Percentiles rank a stretch among this genome's conserved stretches.
Conservation (phyloP, 2,888 invertebrate species). For the Branchipolynoe longqiensis region DNA sequence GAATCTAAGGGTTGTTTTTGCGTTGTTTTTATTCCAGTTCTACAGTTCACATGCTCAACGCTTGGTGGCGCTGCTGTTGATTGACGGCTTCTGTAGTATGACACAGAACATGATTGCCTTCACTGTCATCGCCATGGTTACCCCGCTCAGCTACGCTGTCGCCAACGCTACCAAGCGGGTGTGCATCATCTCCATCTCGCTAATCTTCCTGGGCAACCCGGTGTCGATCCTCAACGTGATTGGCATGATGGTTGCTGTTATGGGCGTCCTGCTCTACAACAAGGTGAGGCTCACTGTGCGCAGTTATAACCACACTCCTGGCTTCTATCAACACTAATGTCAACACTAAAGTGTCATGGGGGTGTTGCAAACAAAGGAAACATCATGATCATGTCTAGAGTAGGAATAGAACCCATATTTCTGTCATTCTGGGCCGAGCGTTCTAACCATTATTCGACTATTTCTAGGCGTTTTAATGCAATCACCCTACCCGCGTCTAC, state of each 20-base stretch:
- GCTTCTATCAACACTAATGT: too few relatives aligned
- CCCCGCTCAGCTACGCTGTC: constrained; percentile 97
- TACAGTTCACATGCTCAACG: constrained; percentile 72
- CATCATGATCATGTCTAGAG: not conserved
- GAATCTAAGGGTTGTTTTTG: not conserved
- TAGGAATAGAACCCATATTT: not conserved
- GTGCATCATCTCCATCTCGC: constrained; percentile 91
- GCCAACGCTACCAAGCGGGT: constrained; percentile 97
- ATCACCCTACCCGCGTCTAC: too few relatives aligned
- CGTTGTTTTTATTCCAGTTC: too few relatives aligned
- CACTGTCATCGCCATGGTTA: constrained; percentile 92
- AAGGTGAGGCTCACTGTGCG: constrained; percentile 83
- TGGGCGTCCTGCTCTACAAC: constrained; percentile 95
- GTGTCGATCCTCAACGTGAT: constrained; percentile 92
- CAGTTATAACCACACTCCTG: too few relatives aligned
- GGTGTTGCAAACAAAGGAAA: not conserved
- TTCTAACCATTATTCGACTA: not conserved
- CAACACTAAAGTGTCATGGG: too few relatives aligned
- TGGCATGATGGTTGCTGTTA: constrained; percentile 94
- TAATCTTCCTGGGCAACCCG: constrained; percentile 93
- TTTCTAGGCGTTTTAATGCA: too few relatives aligned
- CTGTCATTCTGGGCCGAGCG: not conserved
- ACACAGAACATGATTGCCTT: constrained; percentile 97
- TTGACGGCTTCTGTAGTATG: constrained; percentile 95
- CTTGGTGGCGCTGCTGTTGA: constrained; percentile 84